A percentile compares a stretch with the other conserved stretches of the same genome.
Conservation (phyloP, 1,140 invertebrate species). For the Nephila pilipes region DNA sequence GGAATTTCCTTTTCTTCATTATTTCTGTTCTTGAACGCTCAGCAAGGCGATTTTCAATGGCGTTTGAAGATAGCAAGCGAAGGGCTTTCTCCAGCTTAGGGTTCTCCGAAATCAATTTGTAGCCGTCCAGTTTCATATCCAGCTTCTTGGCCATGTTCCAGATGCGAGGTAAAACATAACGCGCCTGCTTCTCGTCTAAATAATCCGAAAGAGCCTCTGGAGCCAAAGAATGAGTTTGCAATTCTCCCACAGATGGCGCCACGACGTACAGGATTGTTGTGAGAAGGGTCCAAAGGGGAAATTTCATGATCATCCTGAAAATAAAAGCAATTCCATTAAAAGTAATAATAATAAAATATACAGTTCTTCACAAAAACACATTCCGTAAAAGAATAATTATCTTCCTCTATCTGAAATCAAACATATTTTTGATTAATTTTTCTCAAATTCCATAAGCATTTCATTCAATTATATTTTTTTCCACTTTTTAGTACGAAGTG, state of each 20-base stretch:
- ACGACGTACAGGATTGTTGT: constrained; percentile 52
- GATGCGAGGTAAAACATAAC: constrained; percentile 13
- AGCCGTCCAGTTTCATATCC: constrained; percentile 11
- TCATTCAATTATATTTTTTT: too few species aligned
- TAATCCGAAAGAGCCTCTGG: background rate
- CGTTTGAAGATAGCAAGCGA: background rate
- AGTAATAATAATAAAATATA: background rate
- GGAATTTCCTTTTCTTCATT: constrained; percentile 77
- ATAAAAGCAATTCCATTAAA: background rate
- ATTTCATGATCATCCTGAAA: constrained; percentile 57
- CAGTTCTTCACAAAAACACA: too few species aligned
- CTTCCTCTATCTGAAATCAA: too few species aligned
- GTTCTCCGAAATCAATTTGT: constrained; percentile 1
- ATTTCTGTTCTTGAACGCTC: background rate
- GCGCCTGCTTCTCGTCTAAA: constrained; percentile 32
- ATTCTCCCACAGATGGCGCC: constrained; percentile 59
- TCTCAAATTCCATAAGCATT: too few species aligned
- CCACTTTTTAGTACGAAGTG: too few species aligned
- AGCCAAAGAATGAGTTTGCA: constrained; percentile 49
- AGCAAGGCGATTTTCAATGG: background rate
- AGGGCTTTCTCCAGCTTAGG: constrained; percentile 14
- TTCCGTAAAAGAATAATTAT: too few species aligned
- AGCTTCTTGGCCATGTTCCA: constrained; percentile 21
- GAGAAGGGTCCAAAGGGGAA: constrained; percentile 39
- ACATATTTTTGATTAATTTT: too few species aligned